Base-by-base conservation (phyloP, 2,888 invertebrate species). In the Autographa pulchrina region DNA sequence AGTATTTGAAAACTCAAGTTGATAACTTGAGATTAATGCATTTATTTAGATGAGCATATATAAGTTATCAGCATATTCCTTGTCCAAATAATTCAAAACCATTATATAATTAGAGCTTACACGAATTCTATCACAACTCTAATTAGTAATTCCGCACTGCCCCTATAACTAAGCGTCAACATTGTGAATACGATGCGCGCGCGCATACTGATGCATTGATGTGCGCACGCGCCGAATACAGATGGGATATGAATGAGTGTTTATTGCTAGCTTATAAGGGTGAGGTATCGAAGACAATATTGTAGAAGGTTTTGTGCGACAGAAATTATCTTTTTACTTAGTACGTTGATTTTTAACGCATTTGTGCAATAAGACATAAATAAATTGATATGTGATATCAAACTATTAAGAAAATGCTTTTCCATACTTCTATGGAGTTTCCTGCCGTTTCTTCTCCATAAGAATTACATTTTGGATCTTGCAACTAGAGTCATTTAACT, bases 91-190 rank as follows among this genome's bases (percentile, higher is more conserved):
- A 38, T 38, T 38, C 38, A 38, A 38, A 38, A 8, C 25, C 25
- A 25, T 56, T 25, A 14, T 25, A 56, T 56, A 25, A 56, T 56
- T 25, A 25, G 20, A 56, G 25, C 25, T 56, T 56, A 31, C 25
- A 16, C 5, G 32, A 32, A 38, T 14, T 38, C 13, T 43, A 25
- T 5, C n/a, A 41, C 65, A 20, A 62, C 41, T 62, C 66, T 60
- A 58, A 78, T 84, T 69, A 84, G 59, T 62, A 54, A 78, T 84
- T 82, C 68, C 31, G 59, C 31, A n/a, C 3, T 25, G 71, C 31
- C 54, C 18, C 62, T 66, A 64, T 60, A 71, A 64, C 56, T 82
- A 61, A 79, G 35, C 69, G 72, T 75, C 68, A 64, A 82, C 80
- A 79, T 71, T 73, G 76, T 75, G 66, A 52, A 62, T 18, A 14